Evolutionary conservation across 2,113 vertebrate genomes (phyloP), one percentile per base, ranked within the genome.

Genomic region (Ascaphus truei): DNA sequence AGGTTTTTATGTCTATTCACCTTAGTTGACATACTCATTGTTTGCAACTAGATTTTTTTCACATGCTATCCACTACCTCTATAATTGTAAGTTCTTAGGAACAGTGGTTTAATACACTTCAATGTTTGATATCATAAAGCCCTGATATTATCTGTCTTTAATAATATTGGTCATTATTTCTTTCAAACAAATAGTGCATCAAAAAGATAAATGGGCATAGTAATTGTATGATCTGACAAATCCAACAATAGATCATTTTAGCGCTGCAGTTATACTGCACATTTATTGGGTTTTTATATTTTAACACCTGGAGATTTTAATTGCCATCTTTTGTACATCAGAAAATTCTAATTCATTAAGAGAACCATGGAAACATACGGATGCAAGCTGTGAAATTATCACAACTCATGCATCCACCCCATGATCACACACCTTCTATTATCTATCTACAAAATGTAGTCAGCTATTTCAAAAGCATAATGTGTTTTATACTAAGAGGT

Each of bases 301-400:
- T 51, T 60, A 71, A 37, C 67, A 71, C 67, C 67, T 71, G 67
- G 56, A 71, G 61, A 61, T 60, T 71, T 37, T 71, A 71, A 71
- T 71, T 71, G 47, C 47, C 33, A 31, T 61, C 56, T 71, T 61
- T 41, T 60, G 57, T 71, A 39, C 13, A 61, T 37, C 33, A 7
- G 13, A 71, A 61, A 55, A 43, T 31, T 61, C 45, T 71, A 52
- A 41, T 61, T 71, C 34, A 61, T 71, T 61, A 60, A 10, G 7
- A 61, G 61, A 71, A 71, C 67, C 67, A 71, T 61, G 57, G 67
- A 60, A 71, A 71, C 67, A 26, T 52, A 20, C 31, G 34, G 58
- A 55, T 22, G 16, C 56, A 52, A 61, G 57, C 67, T 61, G 67
- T 52, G 57, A 51, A 51, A 52, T 41, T 23, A 71, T 71, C 67